Base-by-base conservation (phyloP, 1,140 invertebrate species). In the Caligus rogercresseyi region DNA sequence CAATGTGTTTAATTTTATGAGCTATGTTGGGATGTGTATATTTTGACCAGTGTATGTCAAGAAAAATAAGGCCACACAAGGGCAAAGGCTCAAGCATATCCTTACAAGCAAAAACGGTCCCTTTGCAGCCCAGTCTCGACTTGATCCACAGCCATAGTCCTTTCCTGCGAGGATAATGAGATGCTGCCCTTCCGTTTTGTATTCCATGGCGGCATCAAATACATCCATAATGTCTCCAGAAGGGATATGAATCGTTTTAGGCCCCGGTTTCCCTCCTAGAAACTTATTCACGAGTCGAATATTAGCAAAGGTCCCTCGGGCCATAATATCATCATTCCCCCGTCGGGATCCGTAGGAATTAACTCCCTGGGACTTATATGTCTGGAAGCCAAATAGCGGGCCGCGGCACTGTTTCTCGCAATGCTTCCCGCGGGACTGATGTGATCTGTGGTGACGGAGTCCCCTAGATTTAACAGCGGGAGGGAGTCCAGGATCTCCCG, bases 351-450 rank as follows among this genome's bases (percentile, higher is more conserved):
- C 95, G 74, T 98, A 98, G 0, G 93, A 97, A 76, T 98, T 98
- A 72, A 97, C 69, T 98, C 90, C 66, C 83, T 26, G 16, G 61
- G 61, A 24, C 19, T 55, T 15, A 63, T 20, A 13, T 51, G 23
- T 24, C 25, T 63, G 52, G 61, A 63, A 20, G 15, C 52, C 13
- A 63, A 51, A 56, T 64, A 26, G 18, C 61, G 23, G n/a, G 61
- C 53, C 2, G 61, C 61, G 16, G 61, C 23, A 55, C 61, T 94
- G 72, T 87, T 95, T 23, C 93, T 76, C 1, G 92, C 87, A 70
- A 98, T 98, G 26, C 89, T 93, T 11, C 95, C 94, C 60, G 95
- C 95, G 1, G 95, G 95, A 25, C 90, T 95, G 61, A 98, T 98
- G 72, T 98, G 95, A 77, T 98, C 95, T 0, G 94, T 98, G 2